Conservation (phyloP, 2,797 vertebrate genomes). For the Danio tinwini region DNA sequence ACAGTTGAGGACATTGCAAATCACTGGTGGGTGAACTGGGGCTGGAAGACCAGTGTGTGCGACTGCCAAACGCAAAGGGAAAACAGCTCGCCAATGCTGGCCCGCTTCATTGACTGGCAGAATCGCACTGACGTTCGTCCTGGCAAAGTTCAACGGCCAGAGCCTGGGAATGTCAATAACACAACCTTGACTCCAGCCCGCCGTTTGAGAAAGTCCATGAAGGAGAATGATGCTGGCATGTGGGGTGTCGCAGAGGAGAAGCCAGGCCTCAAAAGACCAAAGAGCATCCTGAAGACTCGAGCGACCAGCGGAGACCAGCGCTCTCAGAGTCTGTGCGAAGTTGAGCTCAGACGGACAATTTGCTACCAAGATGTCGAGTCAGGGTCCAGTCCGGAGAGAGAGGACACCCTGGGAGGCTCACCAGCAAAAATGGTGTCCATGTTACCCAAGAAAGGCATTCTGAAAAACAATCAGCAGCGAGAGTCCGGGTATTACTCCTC, state of each 20-base stretch:
- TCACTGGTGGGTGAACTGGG: conserved; percentile 91
- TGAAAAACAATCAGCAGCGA: conserved; percentile 80
- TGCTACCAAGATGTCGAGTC: conserved; percentile 75
- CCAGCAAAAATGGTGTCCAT: conserved; percentile 73
- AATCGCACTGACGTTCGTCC: conserved; percentile 66
- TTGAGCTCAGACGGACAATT: conserved; percentile 79
- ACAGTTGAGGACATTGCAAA: conserved; percentile 86
- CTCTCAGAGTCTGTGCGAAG: conserved; percentile 83
- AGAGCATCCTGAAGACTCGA: conserved; percentile 86
- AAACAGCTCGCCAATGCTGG: conserved; percentile 82
- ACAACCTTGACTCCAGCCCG: conserved; percentile 44
- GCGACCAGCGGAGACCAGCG: conserved; percentile 81
- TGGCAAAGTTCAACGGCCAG: conserved; percentile 30
- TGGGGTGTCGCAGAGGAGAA: conserved; percentile 66
- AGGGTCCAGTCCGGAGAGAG: conserved; percentile 67
- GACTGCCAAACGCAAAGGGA: conserved; percentile 79
- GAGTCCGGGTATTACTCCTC: conserved; percentile 76
- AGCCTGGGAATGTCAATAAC: conserved; percentile 22
- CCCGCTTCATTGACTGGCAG: conserved; percentile 87
- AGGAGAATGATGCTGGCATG: conserved; percentile 56
- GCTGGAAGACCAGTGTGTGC: conserved; percentile 82
- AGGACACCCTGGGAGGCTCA: conserved; percentile 69
- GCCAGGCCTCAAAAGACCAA: conserved; percentile 82
- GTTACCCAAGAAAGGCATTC: conserved; percentile 85
- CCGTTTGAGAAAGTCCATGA: conserved; percentile 58